Percentiles rank a stretch among this genome's conserved stretches.
These are phyloP conservation scores for Harpegnathos saltator DNA, from an alignment of 1,140 invertebrate species.

Conservation along the genomic window DNA sequence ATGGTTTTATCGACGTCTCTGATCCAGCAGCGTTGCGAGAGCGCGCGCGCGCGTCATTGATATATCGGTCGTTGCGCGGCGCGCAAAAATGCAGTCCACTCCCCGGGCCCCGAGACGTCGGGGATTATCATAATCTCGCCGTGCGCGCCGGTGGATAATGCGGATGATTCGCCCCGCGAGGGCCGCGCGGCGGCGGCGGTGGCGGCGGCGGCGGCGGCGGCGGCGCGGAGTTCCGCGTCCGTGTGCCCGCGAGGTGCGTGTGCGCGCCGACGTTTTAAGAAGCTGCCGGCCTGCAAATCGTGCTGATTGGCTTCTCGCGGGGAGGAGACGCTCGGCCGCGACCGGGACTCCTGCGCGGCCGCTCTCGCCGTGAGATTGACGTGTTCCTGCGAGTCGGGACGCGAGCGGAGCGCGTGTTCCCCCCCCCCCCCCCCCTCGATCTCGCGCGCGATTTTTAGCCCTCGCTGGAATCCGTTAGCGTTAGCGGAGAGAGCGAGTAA, in stretches of 20 bases:
- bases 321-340: slow-evolving; percentile 9
- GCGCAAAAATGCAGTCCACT: slow-evolving; percentile 66
- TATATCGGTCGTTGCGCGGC: slow-evolving; percentile 53
- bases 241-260: background rate
- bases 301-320: slow-evolving; percentile 32
- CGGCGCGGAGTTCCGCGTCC: slow-evolving; percentile 68
- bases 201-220: too few relatives aligned
- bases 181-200: too few relatives aligned
- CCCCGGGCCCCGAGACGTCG: slow-evolving; percentile 6
- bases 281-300: slow-evolving; percentile 29
- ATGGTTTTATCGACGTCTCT: slow-evolving; percentile 27
- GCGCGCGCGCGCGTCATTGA: slow-evolving; percentile 36
- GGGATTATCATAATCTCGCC: slow-evolving; percentile 82
- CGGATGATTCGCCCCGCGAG: slow-evolving; percentile 77
- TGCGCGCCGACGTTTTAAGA: slow-evolving; percentile 40
- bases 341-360: background rate
- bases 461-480: too few relatives aligned
- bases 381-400: background rate
- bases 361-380: background rate
- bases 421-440: background rate
- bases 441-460: too few relatives aligned
- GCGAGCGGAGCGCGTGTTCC: background rate
- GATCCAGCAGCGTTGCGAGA: slow-evolving; percentile 24
- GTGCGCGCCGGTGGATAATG: slow-evolving; percentile 77
- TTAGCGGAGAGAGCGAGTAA: too few relatives aligned